Percentiles rank a stretch among this genome's conserved stretches.
Evolutionary conservation across 2,888 invertebrate genomes (phyloP).

Genomic region (Cryptocephalus primarius): DNA sequence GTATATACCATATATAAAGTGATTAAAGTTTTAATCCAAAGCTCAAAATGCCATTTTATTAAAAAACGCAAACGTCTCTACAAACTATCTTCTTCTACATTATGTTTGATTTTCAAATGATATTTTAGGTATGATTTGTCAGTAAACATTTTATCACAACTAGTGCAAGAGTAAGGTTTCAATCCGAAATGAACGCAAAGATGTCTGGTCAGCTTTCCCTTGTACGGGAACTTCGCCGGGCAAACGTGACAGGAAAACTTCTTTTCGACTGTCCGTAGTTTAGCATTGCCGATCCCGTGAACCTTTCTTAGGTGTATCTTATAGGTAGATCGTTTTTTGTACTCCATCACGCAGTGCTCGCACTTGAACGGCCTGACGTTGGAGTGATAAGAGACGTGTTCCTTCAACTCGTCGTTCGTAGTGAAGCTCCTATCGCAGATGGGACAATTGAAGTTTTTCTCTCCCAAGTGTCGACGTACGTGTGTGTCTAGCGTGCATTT

Average conservation of each 20-base stretch:
- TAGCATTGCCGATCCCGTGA: constrained; percentile 34
- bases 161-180: constrained; percentile 20
- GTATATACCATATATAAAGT: no score
- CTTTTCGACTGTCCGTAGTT: constrained; percentile 28
- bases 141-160: constrained; percentile 23
- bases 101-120: constrained; percentile 14
- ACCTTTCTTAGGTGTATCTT: constrained; percentile 42
- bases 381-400: constrained; percentile 21
- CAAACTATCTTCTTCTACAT: neutral
- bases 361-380: constrained; percentile 29
- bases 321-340: constrained; percentile 4
- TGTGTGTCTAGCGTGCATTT: constrained; percentile 25
- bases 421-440: constrained; percentile 23
- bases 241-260: constrained; percentile 25
- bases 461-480: constrained; percentile 20
- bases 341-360: constrained; percentile 41
- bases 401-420: constrained; percentile 20
- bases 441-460: constrained; percentile 22
- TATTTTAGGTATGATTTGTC: constrained; percentile 25
- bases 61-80: no score
- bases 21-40: no score
- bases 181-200: constrained; percentile 24
- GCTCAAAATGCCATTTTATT: no score
- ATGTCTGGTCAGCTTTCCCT: constrained; percentile 23
- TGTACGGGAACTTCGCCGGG: constrained; percentile 31